Evolutionary conservation across 2,888 invertebrate genomes (phyloP), one percentile per base, ranked within the genome.

Genomic region (Deladenus siricidicola): DNA sequence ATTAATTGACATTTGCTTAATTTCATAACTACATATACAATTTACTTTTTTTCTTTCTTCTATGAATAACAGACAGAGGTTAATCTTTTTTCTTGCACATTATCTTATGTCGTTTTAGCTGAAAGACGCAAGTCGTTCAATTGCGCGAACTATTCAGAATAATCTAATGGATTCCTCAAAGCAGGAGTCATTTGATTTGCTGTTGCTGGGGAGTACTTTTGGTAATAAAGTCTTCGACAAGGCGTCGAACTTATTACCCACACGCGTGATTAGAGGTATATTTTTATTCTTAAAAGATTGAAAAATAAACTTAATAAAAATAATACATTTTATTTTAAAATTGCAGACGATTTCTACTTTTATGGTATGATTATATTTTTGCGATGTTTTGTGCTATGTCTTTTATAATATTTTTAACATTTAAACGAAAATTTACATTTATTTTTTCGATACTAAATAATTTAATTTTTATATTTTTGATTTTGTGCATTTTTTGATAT

Each of bases 121-220:
- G 56, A 92, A 93, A 84, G 98, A 98, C 83, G 98, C 96, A 0
- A 93, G 94, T 0, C 85, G 96, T 67, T 96, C 96, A 8, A 93
- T 96, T 21, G 92, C 93, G 10, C 85, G 98, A 70, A 96, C 98
- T 6, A 94, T 98, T 73, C 98, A 99, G 81, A 98, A 96, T 81
- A 98, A 98, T 84, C 84, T 99, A 66, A 82, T 98, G 67, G 98
- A 98, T 81, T 90, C 89, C 75, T 83, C 81, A 67, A 85, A 85
- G 73, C 96, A 96, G 82, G 96, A 96, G 83, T 94, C 96, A 44
- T 96, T 98, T 78, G 96, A 98, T 81, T 86, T 96, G 60, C 83
- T 98, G 50, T 83, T 98, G 51, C 84, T 93, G 26, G 96, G 96
- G 0, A 91, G 89, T 39, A 88, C 90, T 0, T 84, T 93, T 58